Conservation (phyloP, 2,888 invertebrate species). For the Spodoptera picta region DNA sequence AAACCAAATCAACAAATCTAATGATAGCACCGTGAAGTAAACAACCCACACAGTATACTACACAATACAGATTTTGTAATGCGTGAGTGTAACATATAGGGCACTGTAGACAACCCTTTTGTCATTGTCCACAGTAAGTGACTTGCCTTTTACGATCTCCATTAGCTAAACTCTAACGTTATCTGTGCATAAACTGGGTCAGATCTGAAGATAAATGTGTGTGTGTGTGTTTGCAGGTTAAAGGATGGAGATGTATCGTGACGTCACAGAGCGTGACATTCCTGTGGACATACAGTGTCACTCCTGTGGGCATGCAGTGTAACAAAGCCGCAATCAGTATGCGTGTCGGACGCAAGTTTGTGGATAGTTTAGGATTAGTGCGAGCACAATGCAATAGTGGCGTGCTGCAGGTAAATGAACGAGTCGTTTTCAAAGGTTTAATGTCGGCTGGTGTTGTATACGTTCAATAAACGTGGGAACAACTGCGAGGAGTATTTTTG, state of each 20-base stretch:
- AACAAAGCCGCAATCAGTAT: constrained; percentile 19
- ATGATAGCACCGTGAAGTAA: no score
- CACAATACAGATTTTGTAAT: no score
- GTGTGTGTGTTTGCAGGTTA: not conserved
- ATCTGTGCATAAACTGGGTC: not conserved
- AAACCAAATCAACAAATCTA: no score
- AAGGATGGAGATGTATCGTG: not conserved
- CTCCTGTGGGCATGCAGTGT: not conserved
- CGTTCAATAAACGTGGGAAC: no score
- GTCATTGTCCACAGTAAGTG: no score
- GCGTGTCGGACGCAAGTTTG: constrained; percentile 4
- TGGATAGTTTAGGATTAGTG: constrained; percentile 17
- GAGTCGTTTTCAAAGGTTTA: no score
- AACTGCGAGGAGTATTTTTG: no score
- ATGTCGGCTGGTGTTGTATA: no score
- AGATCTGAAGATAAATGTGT: not conserved
- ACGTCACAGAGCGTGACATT: not conserved
- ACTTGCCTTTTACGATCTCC: not conserved
- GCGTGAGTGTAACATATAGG: no score
- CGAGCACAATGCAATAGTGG: constrained; percentile 1
- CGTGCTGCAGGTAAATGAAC: not conserved
- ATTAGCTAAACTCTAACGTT: not conserved
- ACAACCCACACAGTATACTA: no score
- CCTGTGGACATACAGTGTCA: not conserved
- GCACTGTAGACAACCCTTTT: not conserved